A percentile compares a stretch with the other conserved stretches of the same genome.
Conservation (phyloP, 1,140 invertebrate species). For the Plodia interpunctella region DNA sequence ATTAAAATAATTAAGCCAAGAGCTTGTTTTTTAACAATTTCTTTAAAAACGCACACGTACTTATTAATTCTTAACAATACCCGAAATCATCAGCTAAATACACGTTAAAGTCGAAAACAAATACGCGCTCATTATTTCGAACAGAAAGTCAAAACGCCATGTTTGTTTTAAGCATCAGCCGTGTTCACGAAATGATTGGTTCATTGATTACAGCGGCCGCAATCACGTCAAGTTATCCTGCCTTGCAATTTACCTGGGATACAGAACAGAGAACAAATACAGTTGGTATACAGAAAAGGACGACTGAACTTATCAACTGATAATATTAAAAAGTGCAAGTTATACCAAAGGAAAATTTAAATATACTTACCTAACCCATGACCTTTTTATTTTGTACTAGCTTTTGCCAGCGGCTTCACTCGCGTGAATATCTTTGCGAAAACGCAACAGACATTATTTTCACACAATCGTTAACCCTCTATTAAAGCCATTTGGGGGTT, state of each 20-base stretch:
- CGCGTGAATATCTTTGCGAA: too few relatives aligned
- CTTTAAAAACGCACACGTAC: too few relatives aligned
- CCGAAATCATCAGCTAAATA: neutral
- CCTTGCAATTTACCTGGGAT: neutral
- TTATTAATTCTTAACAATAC: neutral
- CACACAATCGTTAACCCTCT: too few relatives aligned
- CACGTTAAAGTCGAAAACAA: neutral
- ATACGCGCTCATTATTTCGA: neutral
- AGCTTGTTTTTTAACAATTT: too few relatives aligned
- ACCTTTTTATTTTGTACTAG: too few relatives aligned
- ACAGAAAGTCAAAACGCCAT: conserved; percentile 18
- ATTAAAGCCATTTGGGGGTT: too few relatives aligned
- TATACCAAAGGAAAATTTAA: too few relatives aligned
- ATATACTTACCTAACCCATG: too few relatives aligned
- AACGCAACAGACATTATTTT: too few relatives aligned
- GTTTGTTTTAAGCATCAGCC: conserved; percentile 35
- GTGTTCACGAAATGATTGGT: conserved; percentile 1
- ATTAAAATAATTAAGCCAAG: too few relatives aligned
- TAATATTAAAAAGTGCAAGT: neutral
- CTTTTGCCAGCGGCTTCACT: too few relatives aligned
- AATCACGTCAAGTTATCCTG: neutral
- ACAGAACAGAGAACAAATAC: neutral
- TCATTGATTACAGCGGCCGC: neutral
- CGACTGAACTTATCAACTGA: neutral
- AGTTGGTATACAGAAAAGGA: neutral